Evolutionary conservation across 1,140 invertebrate species (phyloP).

Genomic region (Trypoxylus dichotomus): DNA sequence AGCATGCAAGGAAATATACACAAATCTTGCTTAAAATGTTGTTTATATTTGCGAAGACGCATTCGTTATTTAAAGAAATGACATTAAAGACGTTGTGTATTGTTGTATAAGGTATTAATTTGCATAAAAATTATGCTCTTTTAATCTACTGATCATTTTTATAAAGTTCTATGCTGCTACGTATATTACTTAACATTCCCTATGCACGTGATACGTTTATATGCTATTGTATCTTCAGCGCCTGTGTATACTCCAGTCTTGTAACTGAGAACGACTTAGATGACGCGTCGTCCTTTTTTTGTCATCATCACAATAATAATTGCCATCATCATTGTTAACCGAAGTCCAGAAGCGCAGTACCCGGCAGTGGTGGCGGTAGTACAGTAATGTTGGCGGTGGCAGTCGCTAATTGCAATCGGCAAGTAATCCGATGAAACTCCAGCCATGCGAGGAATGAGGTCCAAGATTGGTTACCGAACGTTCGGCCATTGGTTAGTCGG

Average conservation of each 20-base stretch:
- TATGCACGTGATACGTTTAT: too few species aligned
- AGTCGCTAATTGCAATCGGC: slow-evolving; percentile 36
- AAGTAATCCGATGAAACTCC: slow-evolving; percentile 38
- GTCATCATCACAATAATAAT: slow-evolving; percentile 6
- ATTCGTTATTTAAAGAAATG: too few species aligned
- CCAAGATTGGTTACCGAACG: slow-evolving; percentile 44
- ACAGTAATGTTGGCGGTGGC: slow-evolving; percentile 11
- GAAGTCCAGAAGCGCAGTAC: neutral
- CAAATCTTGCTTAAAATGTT: too few species aligned
- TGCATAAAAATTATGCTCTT: too few species aligned
- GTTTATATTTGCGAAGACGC: too few species aligned
- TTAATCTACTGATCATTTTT: too few species aligned
- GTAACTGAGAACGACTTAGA: neutral
- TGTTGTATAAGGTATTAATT: too few species aligned
- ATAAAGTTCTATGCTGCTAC: too few species aligned
- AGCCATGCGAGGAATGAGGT: slow-evolving; percentile 46
- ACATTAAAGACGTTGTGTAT: too few species aligned
- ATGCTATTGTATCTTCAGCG: too few species aligned
- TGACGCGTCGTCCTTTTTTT: neutral
- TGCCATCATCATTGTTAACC: neutral
- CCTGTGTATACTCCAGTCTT: neutral
- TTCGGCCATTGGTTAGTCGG: slow-evolving; percentile 41
- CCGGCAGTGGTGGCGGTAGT: neutral
- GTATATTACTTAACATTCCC: too few species aligned
- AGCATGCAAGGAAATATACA: too few species aligned